Percentiles rank a stretch among this genome's conserved stretches.
These are phyloP conservation scores for Meteorus sp. DNA, from an alignment of 1,140 invertebrate species.

Conservation along the genomic window DNA sequence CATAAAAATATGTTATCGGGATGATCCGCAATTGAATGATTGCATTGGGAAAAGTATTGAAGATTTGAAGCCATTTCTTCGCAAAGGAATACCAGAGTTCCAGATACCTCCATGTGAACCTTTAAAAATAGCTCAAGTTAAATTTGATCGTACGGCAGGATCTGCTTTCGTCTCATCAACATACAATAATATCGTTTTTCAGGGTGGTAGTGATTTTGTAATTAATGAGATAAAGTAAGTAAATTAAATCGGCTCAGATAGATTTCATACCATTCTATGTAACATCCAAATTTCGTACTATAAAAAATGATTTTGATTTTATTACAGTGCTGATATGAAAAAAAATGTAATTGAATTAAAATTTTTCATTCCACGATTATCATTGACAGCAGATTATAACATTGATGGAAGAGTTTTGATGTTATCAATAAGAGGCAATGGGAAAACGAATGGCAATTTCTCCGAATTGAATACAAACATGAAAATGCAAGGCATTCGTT, in stretches of 20 bases:
- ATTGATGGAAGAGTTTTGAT: constrained; percentile 66
- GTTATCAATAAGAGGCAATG: constrained; percentile 65
- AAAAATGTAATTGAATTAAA: constrained; percentile 59
- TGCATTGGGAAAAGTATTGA: constrained; percentile 54
- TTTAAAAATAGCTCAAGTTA: constrained; percentile 61
- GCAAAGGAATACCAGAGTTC: constrained; percentile 63
- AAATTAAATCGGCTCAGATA: too few relatives aligned
- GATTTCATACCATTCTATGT: too few relatives aligned
- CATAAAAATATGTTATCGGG: constrained; percentile 63
- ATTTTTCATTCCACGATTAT: constrained; percentile 61
- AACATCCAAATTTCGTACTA: background rate
- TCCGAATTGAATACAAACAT: constrained; percentile 66
- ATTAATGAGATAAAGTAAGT: too few relatives aligned
- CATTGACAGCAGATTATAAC: constrained; percentile 60
- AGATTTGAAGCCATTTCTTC: constrained; percentile 57
- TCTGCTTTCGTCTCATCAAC: constrained; percentile 64
- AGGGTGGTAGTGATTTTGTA: too few relatives aligned
- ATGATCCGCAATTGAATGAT: constrained; percentile 57
- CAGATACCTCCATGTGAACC: constrained; percentile 68
- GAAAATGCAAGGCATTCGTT: constrained; percentile 62
- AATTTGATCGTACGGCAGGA: constrained; percentile 64
- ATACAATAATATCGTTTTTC: constrained; percentile 64
- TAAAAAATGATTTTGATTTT: constrained; percentile 6
- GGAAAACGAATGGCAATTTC: constrained; percentile 61
- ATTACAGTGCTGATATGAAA: constrained; percentile 57